phyloP scores from a whole-genome alignment of 2,797 vertebrate species.

The Fistularia tabacaria region DNA sequence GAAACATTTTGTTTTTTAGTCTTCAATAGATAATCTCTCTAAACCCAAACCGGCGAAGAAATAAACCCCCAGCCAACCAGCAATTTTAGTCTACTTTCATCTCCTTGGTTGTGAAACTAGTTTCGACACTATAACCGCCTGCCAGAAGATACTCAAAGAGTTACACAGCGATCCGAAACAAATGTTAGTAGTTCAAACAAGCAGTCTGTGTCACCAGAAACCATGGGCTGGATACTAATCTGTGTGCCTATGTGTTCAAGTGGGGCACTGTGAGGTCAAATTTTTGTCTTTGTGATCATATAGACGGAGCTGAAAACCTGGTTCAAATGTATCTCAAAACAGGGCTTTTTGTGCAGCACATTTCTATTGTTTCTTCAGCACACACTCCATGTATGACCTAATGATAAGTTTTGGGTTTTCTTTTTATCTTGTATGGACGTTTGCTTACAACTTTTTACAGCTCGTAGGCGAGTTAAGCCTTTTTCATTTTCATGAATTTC shows the following conservation, averaged over 20 bases:
- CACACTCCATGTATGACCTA: background rate
- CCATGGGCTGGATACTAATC: conserved; percentile 11
- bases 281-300: conserved; percentile 28
- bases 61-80: background rate
- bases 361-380: background rate
- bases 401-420: conserved; percentile 2
- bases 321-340: conserved; percentile 5
- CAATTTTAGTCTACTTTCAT: no score
- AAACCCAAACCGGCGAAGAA: background rate
- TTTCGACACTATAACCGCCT: no score
- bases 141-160: background rate
- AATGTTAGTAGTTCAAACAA: conserved; percentile 26
- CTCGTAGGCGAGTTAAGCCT: background rate
- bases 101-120: no score
- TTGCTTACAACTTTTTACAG: conserved; percentile 20
- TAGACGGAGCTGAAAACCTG: conserved; percentile 16
- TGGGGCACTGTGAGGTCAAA: conserved; percentile 36
- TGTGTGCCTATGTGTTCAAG: conserved; percentile 31
- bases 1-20: no score
- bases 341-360: conserved; percentile 1
- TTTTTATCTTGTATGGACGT: conserved; percentile 27
- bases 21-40: no score
- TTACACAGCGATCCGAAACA: conserved; percentile 30
- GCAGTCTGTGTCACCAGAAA: conserved; percentile 28
- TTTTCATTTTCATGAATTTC: conserved; percentile 1